Evolutionary conservation across 2,797 vertebrate genomes (phyloP).

Genomic region (Graptemys geographica): DNA sequence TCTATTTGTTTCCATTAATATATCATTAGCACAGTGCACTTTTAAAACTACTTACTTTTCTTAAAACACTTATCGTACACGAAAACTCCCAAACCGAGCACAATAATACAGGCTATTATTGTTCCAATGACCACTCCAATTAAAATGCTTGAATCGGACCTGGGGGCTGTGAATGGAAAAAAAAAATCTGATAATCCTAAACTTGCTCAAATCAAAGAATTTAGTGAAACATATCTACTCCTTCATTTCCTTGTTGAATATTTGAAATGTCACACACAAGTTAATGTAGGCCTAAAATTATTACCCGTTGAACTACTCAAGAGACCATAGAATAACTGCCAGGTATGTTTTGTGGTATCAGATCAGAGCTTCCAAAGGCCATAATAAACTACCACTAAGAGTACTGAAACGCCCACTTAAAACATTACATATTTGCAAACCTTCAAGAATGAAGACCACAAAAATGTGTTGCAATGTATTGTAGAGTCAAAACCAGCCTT

Average conservation of each 20-base stretch:
- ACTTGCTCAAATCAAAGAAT: neutral
- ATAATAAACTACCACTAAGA: neutral
- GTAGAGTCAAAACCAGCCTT: neutral
- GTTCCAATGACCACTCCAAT: neutral
- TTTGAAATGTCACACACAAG: neutral
- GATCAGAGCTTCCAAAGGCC: neutral
- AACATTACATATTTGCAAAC: neutral
- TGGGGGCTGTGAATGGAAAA: constrained; percentile 44
- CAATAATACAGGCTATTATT: neutral
- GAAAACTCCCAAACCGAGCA: neutral
- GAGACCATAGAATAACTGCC: neutral
- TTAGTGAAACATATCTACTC: neutral
- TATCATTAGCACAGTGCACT: neutral
- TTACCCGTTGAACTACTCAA: neutral
- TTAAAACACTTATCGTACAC: neutral
- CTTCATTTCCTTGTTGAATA: neutral
- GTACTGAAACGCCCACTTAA: neutral
- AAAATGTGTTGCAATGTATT: neutral
- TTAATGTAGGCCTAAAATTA: constrained; percentile 1
- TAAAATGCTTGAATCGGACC: neutral
- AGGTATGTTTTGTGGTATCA: no score
- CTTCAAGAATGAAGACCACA: neutral
- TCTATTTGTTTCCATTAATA: neutral
- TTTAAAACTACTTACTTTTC: neutral
- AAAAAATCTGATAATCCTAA: neutral